phyloP scores from a whole-genome alignment of 2,113 vertebrate species.

The Rutilus rutilus region DNA sequence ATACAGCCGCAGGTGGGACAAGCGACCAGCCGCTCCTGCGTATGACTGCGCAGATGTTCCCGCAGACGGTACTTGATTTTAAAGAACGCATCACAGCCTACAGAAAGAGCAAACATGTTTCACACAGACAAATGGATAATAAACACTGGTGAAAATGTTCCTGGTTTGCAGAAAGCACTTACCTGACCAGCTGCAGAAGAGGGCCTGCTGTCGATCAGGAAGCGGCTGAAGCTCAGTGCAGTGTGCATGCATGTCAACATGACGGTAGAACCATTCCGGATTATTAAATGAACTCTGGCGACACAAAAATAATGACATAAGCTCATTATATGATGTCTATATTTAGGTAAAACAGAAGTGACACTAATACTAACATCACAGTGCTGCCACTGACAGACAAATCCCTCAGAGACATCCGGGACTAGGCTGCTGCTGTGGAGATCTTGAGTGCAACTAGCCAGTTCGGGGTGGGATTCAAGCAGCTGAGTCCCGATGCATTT shows the following conservation, averaged over 20 bases:
- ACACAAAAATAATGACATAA: constrained; percentile 18
- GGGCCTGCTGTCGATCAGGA: constrained; percentile 72
- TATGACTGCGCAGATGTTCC: constrained; percentile 75
- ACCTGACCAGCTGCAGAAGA: constrained; percentile 79
- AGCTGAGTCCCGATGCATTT: constrained; percentile 72
- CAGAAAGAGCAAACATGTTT: background rate
- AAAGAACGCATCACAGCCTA: constrained; percentile 72
- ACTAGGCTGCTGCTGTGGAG: constrained; percentile 71
- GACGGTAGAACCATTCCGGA: constrained; percentile 81
- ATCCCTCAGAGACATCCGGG: constrained; percentile 68
- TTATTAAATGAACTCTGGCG: constrained; percentile 80
- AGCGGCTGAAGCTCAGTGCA: constrained; percentile 74
- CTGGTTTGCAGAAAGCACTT: background rate
- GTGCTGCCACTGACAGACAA: constrained; percentile 77
- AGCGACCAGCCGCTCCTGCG: constrained; percentile 71
- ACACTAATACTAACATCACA: constrained; percentile 71
- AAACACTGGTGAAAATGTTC: background rate
- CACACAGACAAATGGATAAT: too few species aligned
- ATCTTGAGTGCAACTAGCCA: constrained; percentile 73
- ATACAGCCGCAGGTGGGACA: constrained; percentile 76
- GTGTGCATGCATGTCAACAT: constrained; percentile 77
- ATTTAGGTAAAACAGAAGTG: background rate
- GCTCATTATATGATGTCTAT: background rate
- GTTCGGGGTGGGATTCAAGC: constrained; percentile 62
- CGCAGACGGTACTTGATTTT: constrained; percentile 74